These are phyloP conservation scores for Atethmia centrago DNA, from an alignment of 2,888 invertebrate genomes.

Conservation along the genomic window DNA sequence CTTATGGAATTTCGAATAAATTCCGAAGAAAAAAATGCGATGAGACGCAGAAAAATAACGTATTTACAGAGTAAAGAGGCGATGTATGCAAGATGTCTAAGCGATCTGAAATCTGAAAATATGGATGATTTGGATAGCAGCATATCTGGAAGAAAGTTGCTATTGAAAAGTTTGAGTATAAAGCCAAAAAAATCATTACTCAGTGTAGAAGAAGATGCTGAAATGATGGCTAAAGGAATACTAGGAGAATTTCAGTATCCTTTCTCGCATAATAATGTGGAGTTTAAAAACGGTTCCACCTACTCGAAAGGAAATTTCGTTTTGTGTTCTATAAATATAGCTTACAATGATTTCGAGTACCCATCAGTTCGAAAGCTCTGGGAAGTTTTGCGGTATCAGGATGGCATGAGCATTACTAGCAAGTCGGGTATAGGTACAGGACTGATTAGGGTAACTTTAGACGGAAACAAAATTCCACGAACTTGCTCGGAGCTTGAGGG, in stretches of 20 bases:
- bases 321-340: slow-evolving; percentile 77
- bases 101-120: slow-evolving; percentile 50
- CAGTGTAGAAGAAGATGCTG: slow-evolving; percentile 38
- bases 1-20: slow-evolving; percentile 73
- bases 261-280: slow-evolving; percentile 62
- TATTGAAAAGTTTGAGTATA: not conserved
- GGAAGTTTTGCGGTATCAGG: slow-evolving; percentile 74
- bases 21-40: slow-evolving; percentile 63
- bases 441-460: slow-evolving; percentile 72
- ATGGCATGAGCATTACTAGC: slow-evolving; percentile 22
- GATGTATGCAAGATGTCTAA: slow-evolving; percentile 62
- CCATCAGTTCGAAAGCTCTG: slow-evolving; percentile 67
- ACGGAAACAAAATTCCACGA: slow-evolving; percentile 74
- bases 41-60: slow-evolving; percentile 56
- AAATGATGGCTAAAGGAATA: slow-evolving; percentile 61
- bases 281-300: slow-evolving; percentile 52
- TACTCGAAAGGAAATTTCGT: slow-evolving; percentile 74
- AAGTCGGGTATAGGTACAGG: slow-evolving; percentile 60
- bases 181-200: not conserved
- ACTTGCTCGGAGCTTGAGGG: slow-evolving; percentile 66
- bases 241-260: slow-evolving; percentile 69
- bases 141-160: not conserved
- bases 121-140: not conserved
- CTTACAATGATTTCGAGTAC: slow-evolving; percentile 74
- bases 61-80: slow-evolving; percentile 62